Evolutionary conservation across 2,113 vertebrate species (phyloP).

Genomic region (Pelecanus crispus): DNA sequence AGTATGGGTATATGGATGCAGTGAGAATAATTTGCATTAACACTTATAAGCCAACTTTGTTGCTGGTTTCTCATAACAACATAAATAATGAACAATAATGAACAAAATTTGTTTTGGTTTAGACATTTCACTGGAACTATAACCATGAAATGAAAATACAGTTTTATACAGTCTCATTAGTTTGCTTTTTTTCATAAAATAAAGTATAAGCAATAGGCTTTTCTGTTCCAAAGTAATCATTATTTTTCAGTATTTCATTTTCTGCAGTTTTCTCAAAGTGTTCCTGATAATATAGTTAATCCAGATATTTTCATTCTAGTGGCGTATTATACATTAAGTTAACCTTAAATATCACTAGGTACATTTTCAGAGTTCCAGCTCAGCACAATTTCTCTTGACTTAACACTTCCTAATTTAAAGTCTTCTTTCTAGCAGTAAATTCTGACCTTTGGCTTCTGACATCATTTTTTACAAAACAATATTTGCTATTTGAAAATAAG

Average conservation of each 20-base stretch:
- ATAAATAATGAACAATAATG: slow-evolving; percentile 57
- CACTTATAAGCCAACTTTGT: neutral
- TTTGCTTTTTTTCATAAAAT: neutral
- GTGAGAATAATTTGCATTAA: slow-evolving; percentile 15
- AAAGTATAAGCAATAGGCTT: slow-evolving; percentile 6
- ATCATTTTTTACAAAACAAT: neutral
- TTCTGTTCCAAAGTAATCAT: neutral
- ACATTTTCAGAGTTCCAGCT: neutral
- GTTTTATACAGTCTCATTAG: neutral
- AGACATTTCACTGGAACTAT: slow-evolving; percentile 13
- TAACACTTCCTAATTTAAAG: neutral
- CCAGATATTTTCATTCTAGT: neutral
- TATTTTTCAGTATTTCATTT: slow-evolving; percentile 29
- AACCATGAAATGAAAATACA: slow-evolving; percentile 46
- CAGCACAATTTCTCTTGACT: neutral
- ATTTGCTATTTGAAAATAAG: neutral
- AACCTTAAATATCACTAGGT: neutral
- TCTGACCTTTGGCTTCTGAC: slow-evolving; percentile 1
- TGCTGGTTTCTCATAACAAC: slow-evolving; percentile 9
- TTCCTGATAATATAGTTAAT: neutral
- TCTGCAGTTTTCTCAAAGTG: neutral
- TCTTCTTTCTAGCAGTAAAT: neutral
- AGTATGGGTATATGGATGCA: neutral
- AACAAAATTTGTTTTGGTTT: slow-evolving; percentile 32
- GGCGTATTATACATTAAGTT: neutral